A percentile compares a stretch with the other conserved stretches of the same genome.
phyloP scores from a whole-genome alignment of 92 coral and sea anemone species.

The Phenganax subtilis region DNA sequence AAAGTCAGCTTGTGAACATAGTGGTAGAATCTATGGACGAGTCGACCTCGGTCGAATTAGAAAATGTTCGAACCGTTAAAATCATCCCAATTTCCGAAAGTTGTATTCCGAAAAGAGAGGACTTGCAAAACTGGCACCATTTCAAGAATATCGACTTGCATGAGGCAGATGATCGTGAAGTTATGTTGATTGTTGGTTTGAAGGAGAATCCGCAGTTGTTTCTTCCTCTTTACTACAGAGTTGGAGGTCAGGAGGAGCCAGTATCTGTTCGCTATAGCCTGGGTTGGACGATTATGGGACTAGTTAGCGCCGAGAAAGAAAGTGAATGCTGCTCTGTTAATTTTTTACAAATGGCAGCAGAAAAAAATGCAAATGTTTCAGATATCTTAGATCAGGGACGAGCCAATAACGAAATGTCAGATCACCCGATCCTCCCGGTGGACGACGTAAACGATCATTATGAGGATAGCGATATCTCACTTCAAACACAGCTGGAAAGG shows the following conservation, averaged over 20 bases:
- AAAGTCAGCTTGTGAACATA: conserved; percentile 42
- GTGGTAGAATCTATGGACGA: conserved; percentile 56
- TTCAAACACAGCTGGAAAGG: conserved; percentile 39
- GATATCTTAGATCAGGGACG: background rate
- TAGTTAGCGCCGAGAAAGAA: conserved; percentile 41
- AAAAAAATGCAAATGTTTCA: too few species aligned
- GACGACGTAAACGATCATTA: background rate
- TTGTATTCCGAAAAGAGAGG: conserved; percentile 26
- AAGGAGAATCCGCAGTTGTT: conserved; percentile 48
- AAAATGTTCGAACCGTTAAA: conserved; percentile 47
- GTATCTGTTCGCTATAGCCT: conserved; percentile 48
- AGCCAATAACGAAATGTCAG: too few species aligned
- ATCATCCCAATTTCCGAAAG: conserved; percentile 48
- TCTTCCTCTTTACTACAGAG: conserved; percentile 46
- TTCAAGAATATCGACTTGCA: conserved; percentile 14
- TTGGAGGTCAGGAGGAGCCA: conserved; percentile 40
- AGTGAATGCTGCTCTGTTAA: conserved; percentile 37
- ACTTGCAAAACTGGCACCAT: conserved; percentile 19
- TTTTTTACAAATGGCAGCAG: conserved; percentile 11
- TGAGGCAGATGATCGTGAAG: conserved; percentile 29
- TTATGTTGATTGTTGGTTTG: conserved; percentile 41
- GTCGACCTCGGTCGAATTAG: conserved; percentile 37
- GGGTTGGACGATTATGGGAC: conserved; percentile 65
- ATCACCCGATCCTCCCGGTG: background rate
- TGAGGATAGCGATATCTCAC: background rate